Conservation (phyloP, 2,113 vertebrate genomes). For the Miniopterus natalensis region DNA sequence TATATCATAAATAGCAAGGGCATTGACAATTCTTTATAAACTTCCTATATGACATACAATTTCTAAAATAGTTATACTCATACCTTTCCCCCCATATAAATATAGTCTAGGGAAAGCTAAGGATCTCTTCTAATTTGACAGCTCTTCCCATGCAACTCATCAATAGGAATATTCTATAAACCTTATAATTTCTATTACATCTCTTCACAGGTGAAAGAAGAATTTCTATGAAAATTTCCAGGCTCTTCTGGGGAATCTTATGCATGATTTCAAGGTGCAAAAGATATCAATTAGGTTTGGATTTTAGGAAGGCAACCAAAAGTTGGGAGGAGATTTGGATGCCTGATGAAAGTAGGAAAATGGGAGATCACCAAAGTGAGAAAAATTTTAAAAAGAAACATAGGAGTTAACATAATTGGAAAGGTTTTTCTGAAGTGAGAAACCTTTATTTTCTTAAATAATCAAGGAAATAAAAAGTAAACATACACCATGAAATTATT, state of each 20-base stretch:
- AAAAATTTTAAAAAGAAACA: not conserved
- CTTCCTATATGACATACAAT: not conserved
- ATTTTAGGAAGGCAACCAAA: slow-evolving; percentile 9
- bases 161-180: not conserved
- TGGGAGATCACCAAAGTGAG: not conserved
- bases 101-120: not conserved
- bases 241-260: not conserved
- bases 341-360: not conserved
- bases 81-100: not conserved
- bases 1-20: not conserved
- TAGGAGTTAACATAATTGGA: not conserved
- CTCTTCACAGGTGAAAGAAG: not conserved
- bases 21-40: not conserved
- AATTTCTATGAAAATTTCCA: not conserved
- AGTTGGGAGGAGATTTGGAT: not conserved
- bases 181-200: not conserved
- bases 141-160: not conserved
- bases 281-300: not conserved
- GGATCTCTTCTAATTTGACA: not conserved
- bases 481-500: not conserved
- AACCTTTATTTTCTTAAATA: not conserved
- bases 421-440: not conserved
- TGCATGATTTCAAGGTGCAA: not conserved
- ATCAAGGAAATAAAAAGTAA: not conserved
- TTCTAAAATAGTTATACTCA: not conserved